Evolutionary conservation across 2,888 invertebrate species (phyloP).

Genomic region (Drosophila limbata): DNA sequence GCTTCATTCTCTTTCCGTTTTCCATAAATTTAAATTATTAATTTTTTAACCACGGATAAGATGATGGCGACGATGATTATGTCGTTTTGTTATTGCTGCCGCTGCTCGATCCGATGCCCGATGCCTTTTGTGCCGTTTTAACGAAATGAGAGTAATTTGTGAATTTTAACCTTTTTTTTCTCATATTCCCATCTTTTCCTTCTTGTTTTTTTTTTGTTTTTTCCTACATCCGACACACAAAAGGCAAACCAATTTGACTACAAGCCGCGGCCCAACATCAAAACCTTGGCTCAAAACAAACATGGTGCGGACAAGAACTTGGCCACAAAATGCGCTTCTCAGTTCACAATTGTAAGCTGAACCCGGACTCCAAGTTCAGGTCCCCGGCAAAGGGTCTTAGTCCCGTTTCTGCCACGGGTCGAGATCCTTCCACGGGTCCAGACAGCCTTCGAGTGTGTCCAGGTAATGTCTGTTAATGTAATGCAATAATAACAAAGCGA

Average conservation of each 20-base stretch:
- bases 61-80: constrained; percentile 81
- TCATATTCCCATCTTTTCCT: constrained; percentile 23
- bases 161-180: constrained; percentile 73
- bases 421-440: constrained; percentile 6
- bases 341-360: constrained; percentile 7
- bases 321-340: constrained; percentile 31
- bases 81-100: constrained; percentile 79
- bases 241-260: constrained; percentile 56
- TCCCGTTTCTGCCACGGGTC: not conserved
- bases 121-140: constrained; percentile 75
- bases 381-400: not conserved
- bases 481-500: constrained; percentile 38
- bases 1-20: constrained; percentile 84
- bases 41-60: constrained; percentile 82
- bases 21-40: constrained; percentile 85
- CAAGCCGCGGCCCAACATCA: constrained; percentile 71
- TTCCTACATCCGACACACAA: constrained; percentile 57
- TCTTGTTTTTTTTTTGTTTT: constrained; percentile 18
- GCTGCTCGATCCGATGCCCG: constrained; percentile 54
- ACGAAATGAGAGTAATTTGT: constrained; percentile 79
- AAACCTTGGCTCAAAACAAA: constrained; percentile 73
- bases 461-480: constrained; percentile 47
- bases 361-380: not conserved
- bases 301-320: constrained; percentile 49
- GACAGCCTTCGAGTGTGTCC: constrained; percentile 4